phyloP scores from a whole-genome alignment of 2,113 vertebrate species.

The Silurus asotus region DNA sequence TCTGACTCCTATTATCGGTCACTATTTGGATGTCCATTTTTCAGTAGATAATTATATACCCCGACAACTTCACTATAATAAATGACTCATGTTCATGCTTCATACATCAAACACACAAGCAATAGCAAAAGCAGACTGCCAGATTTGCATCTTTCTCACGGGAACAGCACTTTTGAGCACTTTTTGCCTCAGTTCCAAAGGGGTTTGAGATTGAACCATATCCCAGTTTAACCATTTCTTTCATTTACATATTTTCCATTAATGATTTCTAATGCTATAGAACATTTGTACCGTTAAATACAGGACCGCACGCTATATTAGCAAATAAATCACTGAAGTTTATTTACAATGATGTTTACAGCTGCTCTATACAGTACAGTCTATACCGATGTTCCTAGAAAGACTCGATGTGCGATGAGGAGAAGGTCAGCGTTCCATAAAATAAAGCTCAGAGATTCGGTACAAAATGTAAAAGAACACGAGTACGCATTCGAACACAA shows the following conservation, averaged over 20 bases:
- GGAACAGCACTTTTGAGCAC: background rate
- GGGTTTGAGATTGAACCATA: background rate
- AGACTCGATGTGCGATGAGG: background rate
- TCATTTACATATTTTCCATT: too few relatives aligned
- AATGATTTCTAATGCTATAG: background rate
- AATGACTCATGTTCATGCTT: background rate
- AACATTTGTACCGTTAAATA: background rate
- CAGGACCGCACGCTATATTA: background rate
- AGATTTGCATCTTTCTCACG: background rate
- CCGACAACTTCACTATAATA: background rate
- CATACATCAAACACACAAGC: background rate
- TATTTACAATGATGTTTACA: background rate
- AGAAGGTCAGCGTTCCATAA: slow-evolving; percentile 33
- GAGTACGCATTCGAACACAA: slow-evolving; percentile 29
- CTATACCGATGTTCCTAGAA: background rate
- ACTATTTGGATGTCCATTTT: background rate
- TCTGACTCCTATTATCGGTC: background rate
- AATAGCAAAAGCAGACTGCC: background rate
- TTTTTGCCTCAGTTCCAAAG: background rate
- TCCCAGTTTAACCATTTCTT: background rate
- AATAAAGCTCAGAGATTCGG: slow-evolving; percentile 49
- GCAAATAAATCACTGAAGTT: background rate
- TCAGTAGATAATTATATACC: slow-evolving; percentile 11
- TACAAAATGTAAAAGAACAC: slow-evolving; percentile 60
- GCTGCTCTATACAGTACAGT: background rate